A percentile compares a stretch with the other conserved stretches of the same genome.
phyloP scores from a whole-genome alignment of 2,797 vertebrate species.

The Halcyon smyrnensis region DNA sequence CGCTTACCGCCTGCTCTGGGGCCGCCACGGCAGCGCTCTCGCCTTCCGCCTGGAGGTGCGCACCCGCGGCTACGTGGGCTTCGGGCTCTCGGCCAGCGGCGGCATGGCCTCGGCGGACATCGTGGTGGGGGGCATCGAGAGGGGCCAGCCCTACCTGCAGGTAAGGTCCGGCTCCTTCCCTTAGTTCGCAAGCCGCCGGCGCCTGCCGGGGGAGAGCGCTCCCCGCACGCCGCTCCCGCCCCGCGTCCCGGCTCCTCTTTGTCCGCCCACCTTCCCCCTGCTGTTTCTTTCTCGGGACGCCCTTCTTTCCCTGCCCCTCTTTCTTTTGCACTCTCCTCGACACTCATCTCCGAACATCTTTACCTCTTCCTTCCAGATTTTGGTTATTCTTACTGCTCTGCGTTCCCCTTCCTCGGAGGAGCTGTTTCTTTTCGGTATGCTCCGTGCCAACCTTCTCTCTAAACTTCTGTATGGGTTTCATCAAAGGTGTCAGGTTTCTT shows the following conservation, averaged over 20 bases:
- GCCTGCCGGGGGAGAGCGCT: background rate
- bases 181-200: background rate
- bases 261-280: background rate
- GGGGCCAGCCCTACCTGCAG: slow-evolving; percentile 86
- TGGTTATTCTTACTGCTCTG: background rate
- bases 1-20: slow-evolving; percentile 82
- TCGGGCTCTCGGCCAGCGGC: slow-evolving; percentile 86
- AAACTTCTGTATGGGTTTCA: background rate
- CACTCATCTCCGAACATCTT: background rate
- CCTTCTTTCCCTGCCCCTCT: background rate
- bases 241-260: background rate
- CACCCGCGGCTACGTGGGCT: slow-evolving; percentile 86
- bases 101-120: slow-evolving; percentile 86
- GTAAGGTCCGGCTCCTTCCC: slow-evolving; percentile 67
- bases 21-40: slow-evolving; percentile 71
- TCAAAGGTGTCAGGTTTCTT: background rate
- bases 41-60: slow-evolving; percentile 84
- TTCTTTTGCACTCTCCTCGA: background rate
- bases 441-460: background rate
- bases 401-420: background rate
- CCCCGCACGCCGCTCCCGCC: too few relatives aligned
- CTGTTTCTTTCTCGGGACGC: background rate
- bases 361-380: background rate
- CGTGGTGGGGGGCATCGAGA: slow-evolving; percentile 84
- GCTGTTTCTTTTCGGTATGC: background rate